phyloP scores from a whole-genome alignment of 2,113 vertebrate species.

The Hyla sarda region DNA sequence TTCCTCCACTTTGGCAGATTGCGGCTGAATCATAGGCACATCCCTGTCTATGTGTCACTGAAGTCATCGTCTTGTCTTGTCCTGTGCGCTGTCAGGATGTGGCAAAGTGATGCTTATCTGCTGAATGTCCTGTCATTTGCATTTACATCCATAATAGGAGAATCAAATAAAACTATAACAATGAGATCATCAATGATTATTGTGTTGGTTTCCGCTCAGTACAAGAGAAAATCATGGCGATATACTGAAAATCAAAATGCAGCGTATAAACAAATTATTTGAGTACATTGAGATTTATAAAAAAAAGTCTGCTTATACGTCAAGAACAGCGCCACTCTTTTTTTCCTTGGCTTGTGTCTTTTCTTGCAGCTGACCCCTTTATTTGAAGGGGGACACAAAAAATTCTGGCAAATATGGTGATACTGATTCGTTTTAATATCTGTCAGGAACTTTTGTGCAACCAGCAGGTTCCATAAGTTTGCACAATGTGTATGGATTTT shows the following conservation, averaged over 20 bases:
- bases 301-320: too few relatives aligned
- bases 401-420: too few relatives aligned
- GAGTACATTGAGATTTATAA: too few relatives aligned
- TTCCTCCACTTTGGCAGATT: constrained; percentile 50
- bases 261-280: too few relatives aligned
- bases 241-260: not conserved
- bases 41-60: constrained; percentile 12
- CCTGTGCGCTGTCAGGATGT: constrained; percentile 15
- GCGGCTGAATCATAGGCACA: constrained; percentile 36
- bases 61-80: not conserved
- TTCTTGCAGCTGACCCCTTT: too few relatives aligned
- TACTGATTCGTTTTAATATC: too few relatives aligned
- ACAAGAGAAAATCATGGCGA: not conserved
- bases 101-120: not conserved
- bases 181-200: not conserved
- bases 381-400: too few relatives aligned
- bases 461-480: too few relatives aligned
- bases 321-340: too few relatives aligned
- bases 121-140: not conserved
- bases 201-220: not conserved
- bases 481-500: too few relatives aligned
- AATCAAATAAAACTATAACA: not conserved
- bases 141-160: not conserved
- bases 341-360: too few relatives aligned
- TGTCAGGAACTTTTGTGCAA: too few relatives aligned